Conservation (phyloP, 2,797 vertebrate species). For the Falco novaeseelandiae region DNA sequence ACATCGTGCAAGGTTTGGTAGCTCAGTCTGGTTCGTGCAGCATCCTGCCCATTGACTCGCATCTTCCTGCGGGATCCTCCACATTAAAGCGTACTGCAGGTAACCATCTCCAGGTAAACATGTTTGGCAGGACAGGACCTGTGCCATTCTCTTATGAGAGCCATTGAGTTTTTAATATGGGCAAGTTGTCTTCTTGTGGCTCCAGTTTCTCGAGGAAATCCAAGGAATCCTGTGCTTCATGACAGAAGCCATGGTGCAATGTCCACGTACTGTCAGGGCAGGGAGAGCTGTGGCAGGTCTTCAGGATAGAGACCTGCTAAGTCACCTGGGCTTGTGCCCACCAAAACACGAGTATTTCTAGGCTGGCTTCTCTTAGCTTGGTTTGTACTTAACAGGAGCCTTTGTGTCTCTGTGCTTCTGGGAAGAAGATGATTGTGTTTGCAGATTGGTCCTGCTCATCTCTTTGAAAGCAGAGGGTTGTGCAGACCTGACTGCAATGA, state of each 20-base stretch:
- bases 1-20: neutral
- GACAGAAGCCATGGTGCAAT: neutral
- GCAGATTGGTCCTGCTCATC: neutral
- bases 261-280: neutral
- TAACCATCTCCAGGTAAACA: too few relatives aligned
- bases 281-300: neutral
- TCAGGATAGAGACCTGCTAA: neutral
- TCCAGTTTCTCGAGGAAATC: neutral
- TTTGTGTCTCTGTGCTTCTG: neutral
- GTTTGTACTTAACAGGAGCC: neutral
- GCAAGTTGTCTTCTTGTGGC: neutral
- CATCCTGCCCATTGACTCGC: accelerated
- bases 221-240: neutral
- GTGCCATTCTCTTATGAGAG: neutral
- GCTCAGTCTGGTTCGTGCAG: neutral
- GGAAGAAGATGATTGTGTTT: neutral
- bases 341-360: neutral
- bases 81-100: neutral
- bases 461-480: neutral
- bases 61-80: neutral
- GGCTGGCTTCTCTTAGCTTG: neutral
- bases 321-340: neutral
- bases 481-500: neutral
- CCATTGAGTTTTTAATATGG: neutral
- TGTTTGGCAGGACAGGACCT: neutral